Evolutionary conservation across 1,140 invertebrate genomes (phyloP), one percentile per base, ranked within the genome.

Genomic region (Sycobia sp.): DNA sequence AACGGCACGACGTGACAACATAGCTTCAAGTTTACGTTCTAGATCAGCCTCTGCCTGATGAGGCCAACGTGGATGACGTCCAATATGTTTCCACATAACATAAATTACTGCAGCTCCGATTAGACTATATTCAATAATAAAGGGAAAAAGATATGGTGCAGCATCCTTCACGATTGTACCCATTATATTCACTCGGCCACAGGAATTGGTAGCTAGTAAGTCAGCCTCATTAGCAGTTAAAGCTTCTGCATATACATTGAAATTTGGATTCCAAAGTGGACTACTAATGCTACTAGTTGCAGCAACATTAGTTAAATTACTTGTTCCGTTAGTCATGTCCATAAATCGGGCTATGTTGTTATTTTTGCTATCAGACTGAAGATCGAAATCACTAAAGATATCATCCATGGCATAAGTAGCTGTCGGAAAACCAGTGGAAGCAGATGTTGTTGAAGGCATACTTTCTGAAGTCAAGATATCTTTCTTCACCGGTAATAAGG

Each of bases 101-200:
- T 97, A 98, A 71, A 98, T 91, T 22, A 99, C 94, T 50, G 96
- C 95, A 22, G 96, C 96, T 18, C 94, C 95, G 75, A 99, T 97
- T 44, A 99, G 82, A 62, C 94, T 96, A 79, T 98, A 98, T 77
- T 98, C 95, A 71, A 98, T 95, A 68, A 97, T 97, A 77, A 96
- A 96, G 1, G 95, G 96, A 81, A 94, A 98, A 20, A 98, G 84
- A 77, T 95, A 97, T 1, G 95, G 94, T 5, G 93, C 92, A 3
- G 93, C 91, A 72, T 95, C 92, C 67, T 92, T 88, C 0, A 95
- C 92, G 63, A 96, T 95, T 14, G 89, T 94, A 32, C 94, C 94
- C 94, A 97, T 96, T 67, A 95, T 94, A 73, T 94, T 93, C 47
- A 90, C 86, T 13, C 93, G 84, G 60, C 89, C 92, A 74, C 92